Conservation (phyloP, 2,113 vertebrate species). For the Chroicocephalus ridibundus region DNA sequence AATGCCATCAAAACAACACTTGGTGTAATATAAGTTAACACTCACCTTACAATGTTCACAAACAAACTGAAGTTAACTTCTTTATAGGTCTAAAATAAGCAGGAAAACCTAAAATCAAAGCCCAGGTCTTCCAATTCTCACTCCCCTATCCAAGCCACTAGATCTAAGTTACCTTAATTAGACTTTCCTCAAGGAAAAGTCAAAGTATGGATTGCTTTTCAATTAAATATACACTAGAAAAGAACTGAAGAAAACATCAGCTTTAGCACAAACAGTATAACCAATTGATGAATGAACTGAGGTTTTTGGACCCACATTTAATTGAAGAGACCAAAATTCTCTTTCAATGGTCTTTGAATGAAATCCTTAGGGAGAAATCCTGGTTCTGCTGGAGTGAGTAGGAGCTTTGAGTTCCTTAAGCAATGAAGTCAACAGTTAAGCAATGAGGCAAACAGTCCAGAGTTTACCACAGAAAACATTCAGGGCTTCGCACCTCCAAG, state of each 20-base stretch:
- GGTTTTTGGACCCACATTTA: neutral
- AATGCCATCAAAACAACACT: neutral
- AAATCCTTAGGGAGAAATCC: conserved; percentile 7
- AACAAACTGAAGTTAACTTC: neutral
- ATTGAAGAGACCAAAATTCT: neutral
- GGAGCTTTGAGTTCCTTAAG: conserved; percentile 6
- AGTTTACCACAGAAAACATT: neutral
- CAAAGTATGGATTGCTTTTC: neutral
- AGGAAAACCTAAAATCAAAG: neutral
- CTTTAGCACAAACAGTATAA: neutral
- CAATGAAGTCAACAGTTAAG: conserved; percentile 15
- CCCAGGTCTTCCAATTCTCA: neutral
- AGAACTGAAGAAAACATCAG: neutral
- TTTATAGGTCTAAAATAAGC: neutral
- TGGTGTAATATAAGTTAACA: neutral
- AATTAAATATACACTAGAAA: neutral
- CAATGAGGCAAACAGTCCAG: neutral
- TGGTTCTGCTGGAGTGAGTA: neutral
- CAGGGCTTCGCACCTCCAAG: conserved; percentile 31
- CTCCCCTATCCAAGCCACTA: neutral
- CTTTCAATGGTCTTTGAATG: neutral
- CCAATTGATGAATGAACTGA: neutral
- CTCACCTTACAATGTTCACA: neutral
- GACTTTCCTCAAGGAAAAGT: neutral
- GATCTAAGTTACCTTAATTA: neutral